Base-by-base conservation (phyloP, 2,888 invertebrate genomes). In the Dolichopus griseipennis region DNA sequence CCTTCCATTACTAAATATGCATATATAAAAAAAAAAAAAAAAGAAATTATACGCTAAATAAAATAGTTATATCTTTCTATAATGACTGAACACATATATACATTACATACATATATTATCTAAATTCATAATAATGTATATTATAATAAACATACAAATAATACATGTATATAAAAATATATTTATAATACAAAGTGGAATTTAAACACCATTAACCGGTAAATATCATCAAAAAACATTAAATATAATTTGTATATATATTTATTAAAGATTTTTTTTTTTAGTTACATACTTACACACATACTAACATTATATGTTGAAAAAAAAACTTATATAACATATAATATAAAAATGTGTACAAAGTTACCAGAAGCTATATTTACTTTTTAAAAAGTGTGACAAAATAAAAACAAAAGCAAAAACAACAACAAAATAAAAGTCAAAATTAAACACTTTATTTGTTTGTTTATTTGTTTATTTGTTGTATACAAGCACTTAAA, bases 171-270 rank as follows among this genome's bases (percentile, higher is more conserved):
- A 37, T 10, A 37, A 5, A 7, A 37, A 37, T 2, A 37, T 9
- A 41, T 41, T 41, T 41, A 41, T 41, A 41, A 41, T 41, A 52
- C 2, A n/a, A 52, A n/a, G 15, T 6, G 52, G 18, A 52, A 52
- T 52, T 52, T 52, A 52, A n/a, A 52, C 52, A 6, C 52, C 52
- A 52, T 52, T 52, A n/a, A 52, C 52, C 52, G 52, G 52, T 52
- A 52, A 15, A 52, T 52, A 52, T 18, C 52, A 52, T 15, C 52
- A 52, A 52, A 43, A 6, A n/a, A n/a, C 18, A 52, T 52, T 52
- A 52, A 52, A n/a, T 15, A 52, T 52, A 52, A 52, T 52, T 52
- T 52, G 52, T 52, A 15, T 52, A 52, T 52, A 15, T 52, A 52
- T 52, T 52, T 52, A 52, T 52, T 6, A 52, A 27, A 52, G 52